Base-by-base conservation (phyloP, 1,140 invertebrate genomes). In the Nebria ingens region DNA sequence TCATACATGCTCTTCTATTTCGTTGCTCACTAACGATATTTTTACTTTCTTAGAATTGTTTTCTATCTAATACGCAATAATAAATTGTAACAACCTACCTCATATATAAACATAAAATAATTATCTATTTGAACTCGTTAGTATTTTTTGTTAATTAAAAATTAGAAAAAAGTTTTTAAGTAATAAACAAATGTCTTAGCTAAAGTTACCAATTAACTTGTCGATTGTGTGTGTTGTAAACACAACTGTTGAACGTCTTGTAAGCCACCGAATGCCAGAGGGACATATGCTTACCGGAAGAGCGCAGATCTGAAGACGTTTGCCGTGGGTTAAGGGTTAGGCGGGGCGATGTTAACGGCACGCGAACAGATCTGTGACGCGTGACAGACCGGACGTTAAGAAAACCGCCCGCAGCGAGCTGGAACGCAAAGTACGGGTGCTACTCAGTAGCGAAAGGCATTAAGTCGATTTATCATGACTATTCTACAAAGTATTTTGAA, bases 351-450 rank as follows among this genome's bases (percentile, higher is more conserved):
- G n/a, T 34, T 34, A 6, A 34, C 6, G 25, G 25, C 25, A 34
- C 25, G 25, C 25, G 25, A 6, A 34, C 25, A n/a, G 25, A 34
- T 34, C 25, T 34, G 9, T 45, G 40, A 17, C 40, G 40, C 40
- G 40, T 45, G 40, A 45, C 40, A 45, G 6, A 17, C 40, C 40
- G 40, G 40, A 45, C 15, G 40, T 17, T 17, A 45, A 45, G 40
- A 45, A 9, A 45, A 45, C 40, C 40, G 40, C 40, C 40, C 25
- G 25, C 25, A 34, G 25, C n/a, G n/a, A n/a, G 6, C 6, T n/a
- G 25, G 6, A 34, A 34, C 25, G 25, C 25, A n/a, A 6, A 34
- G 25, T 9, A 6, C 25, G n/a, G 6, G 25, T 34, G 25, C 25
- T n/a, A 6, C 25, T 34, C 25, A 9, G 25, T n/a, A 34, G 25